Evolutionary conservation across 2,797 vertebrate species (phyloP), one percentile per base, ranked within the genome.

Genomic region (Ceryle rudis): DNA sequence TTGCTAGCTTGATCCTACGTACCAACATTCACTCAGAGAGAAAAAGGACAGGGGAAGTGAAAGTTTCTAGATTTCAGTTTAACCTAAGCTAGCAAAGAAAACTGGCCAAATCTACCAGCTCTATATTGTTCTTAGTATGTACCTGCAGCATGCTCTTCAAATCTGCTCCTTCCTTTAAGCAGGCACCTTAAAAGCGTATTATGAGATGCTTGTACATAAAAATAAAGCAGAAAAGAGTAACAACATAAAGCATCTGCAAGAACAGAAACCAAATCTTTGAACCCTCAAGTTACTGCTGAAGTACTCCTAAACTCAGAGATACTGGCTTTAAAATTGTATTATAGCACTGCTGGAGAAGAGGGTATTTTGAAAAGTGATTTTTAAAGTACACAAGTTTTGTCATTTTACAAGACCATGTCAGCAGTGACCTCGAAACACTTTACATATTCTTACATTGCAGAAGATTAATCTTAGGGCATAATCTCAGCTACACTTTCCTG

Each of bases 61-160:
- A 84, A 66, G 66, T 77, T 90, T 94, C 85, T 73, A 70, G 77
- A 95, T 80, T 82, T 93, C 93, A 28, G 33, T 86, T 91, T 90
- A 74, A 86, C 6, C 62, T 55, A 6, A 74, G 35, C 11, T 22
- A 42, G 46, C 1, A 37, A 29, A 51, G 16, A 60, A 66, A 82
- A 80, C 33, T 31, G 13, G 12, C 31, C 39, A 46, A 55, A 84
- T 8, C n/a, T 55, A 90, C 26, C 61, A 69, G 73, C 25, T 72
- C 39, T 37, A 0, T 3, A 8, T 11, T 52, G 25, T 10, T 90
- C 42, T n/a, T 55, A 19, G 22, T 57, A 18, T 4, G 11, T 1
- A 41, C 13, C 35, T 21, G 49, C 57, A 87, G 78, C 35, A 22
- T 42, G 37, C 33, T 31, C 29, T 51, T 42, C 60, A 55, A 55